Evolutionary conservation across 2,797 vertebrate species (phyloP), one percentile per base, ranked within the genome.

Genomic region (Sebastes matsubarae): DNA sequence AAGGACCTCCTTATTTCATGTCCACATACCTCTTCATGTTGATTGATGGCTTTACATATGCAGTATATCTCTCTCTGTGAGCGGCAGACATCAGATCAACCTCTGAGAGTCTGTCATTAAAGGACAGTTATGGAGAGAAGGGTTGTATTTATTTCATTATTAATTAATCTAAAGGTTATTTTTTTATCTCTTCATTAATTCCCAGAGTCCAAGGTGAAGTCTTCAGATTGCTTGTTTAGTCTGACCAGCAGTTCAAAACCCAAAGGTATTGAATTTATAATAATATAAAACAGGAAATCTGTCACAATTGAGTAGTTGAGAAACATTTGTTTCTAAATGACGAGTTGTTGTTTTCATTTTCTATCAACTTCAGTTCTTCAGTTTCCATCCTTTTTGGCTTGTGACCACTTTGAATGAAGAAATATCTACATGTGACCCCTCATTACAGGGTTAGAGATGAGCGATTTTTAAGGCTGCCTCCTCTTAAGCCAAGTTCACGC

Each of bases 21-120:
- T 77, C 71, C 83, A 74, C 81, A 88, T 79, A 85, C 77, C 70
- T 89, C 83, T 84, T 82, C 68, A 79, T 67, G 77, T 50, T 90
- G 92, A 93, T 75, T 77, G 81, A 90, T 78, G 68, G 77, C 72
- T 84, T 74, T 63, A 32, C 74, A 85, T 86, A 24, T 5, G 25
- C n/a, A 16, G 46, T 68, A 36, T 38, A 58, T 79, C 24, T 59
- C n/a, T 25, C 54, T 66, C 18, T 69, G 58, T 74, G 38, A 73
- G 73, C 42, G 30, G 52, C 63, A 60, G 66, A 64, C 63, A 38
- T 64, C n/a, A 32, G 8, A 66, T 82, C 70, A 68, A 60, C 54
- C 58, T 38, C 36, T 38, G 36, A 29, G 65, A 73, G 68, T 54
- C 70, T 46, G 64, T 72, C 66, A 69, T 80, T 73, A 50, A 76